Evolutionary conservation across 1,140 invertebrate genomes (phyloP), one percentile per base, ranked within the genome.

Genomic region (Zeugodacus cucurbitae): DNA sequence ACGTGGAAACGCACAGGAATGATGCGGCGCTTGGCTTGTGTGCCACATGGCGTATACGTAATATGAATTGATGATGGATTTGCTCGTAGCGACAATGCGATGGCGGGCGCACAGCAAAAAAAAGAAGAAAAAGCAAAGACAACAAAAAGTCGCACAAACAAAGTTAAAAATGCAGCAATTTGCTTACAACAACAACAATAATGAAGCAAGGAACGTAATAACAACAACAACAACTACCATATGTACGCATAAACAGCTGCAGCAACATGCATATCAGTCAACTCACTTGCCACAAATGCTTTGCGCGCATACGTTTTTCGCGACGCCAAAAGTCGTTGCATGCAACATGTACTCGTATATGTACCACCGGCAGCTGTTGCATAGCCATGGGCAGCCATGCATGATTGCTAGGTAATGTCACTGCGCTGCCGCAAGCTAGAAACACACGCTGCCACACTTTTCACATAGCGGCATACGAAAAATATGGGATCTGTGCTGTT

Each of bases 41-140:
- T 74, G 37, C 20, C 70, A 74, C 70, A 74, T 74, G 74, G 74
- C 74, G 41, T 82, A 82, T 48, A 14, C 22, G 44, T 82, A 82
- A 54, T 48, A 11, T 44, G 70, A 74, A 54, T 82, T 82, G 37
- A 82, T 82, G 74, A 48, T 54, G 64, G 29, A 14, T 70, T 70
- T 37, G 64, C 14, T 26, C 29, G 10, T 29, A 5, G 32, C 64
- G 48, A 20, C 48, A 54, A 54, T 54, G 17, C 48, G 48, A 20
- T 17, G 10, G 17, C 14, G 3, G 2, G 11, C 14, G 48, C 3
- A 3, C 0, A 54, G 17, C 48, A 20, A 17, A 17, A 2, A 54
- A 54, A 17, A 17, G 0, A 54, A n/a, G n/a, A n/a, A n/a, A n/a
- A n/a, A n/a, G n/a, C n/a, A n/a, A n/a, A n/a, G n/a, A 4, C 48